Evolutionary conservation across 1,140 invertebrate genomes (phyloP).

Genomic region (Conopomorpha cramerella): DNA sequence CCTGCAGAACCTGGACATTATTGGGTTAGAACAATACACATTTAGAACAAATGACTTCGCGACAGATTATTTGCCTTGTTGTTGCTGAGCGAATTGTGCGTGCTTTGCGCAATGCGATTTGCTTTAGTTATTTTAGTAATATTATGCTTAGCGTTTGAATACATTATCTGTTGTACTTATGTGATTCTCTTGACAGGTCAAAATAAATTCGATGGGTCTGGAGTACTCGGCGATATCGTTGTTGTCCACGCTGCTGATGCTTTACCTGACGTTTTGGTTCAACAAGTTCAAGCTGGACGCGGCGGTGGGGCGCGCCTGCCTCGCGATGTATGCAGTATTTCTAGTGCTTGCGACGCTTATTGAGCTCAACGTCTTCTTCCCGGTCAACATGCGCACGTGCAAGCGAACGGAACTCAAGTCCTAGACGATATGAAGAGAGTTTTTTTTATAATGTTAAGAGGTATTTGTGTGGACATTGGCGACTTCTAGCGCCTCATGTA

Average conservation of each 20-base stretch:
- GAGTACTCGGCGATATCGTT: constrained; percentile 85
- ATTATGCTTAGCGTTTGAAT: too few relatives aligned
- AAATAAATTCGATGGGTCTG: constrained; percentile 79
- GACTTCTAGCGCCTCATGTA: too few relatives aligned
- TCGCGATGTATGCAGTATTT: constrained; percentile 83
- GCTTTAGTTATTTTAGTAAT: too few relatives aligned
- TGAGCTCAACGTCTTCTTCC: constrained; percentile 88
- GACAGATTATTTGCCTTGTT: too few relatives aligned
- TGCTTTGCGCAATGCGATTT: too few relatives aligned
- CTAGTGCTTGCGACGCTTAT: constrained; percentile 83
- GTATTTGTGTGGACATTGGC: too few relatives aligned
- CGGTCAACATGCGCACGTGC: constrained; percentile 83
- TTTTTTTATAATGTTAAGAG: too few relatives aligned
- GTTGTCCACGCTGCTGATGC: constrained; percentile 78
- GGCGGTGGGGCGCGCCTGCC: constrained; percentile 77
- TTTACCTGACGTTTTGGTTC: constrained; percentile 78
- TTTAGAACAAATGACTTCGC: too few relatives aligned
- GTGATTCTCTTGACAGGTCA: constrained; percentile 37
- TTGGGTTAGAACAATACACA: constrained; percentile 72
- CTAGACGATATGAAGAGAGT: too few relatives aligned
- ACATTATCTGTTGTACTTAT: not conserved
- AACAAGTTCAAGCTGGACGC: constrained; percentile 84
- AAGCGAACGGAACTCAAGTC: constrained; percentile 40
- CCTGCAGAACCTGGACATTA: constrained; percentile 73
- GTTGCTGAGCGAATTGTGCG: not conserved